These are phyloP conservation scores for Misgurnus anguillicaudatus DNA, from an alignment of 2,113 vertebrate species.

Conservation along the genomic window DNA sequence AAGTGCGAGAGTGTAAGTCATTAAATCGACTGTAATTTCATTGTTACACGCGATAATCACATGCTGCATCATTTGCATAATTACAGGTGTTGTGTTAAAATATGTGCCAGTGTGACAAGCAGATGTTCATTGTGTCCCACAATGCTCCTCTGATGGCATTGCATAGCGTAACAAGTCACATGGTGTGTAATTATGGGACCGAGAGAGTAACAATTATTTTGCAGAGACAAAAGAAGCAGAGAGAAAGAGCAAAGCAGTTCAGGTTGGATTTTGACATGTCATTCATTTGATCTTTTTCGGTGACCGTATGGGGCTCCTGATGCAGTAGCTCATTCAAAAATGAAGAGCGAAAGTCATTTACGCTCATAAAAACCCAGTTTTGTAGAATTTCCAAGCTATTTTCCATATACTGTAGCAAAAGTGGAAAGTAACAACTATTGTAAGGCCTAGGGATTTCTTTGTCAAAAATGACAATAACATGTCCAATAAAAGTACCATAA, in stretches of 20 bases:
- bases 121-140: constrained; percentile 31
- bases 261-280: constrained; percentile 4
- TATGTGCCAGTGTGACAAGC: constrained; percentile 13
- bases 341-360: too few species aligned
- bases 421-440: background rate
- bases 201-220: constrained; percentile 26
- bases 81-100: constrained; percentile 37
- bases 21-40: constrained; percentile 31
- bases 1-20: background rate
- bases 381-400: background rate
- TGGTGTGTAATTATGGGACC: background rate
- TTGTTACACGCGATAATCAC: constrained; percentile 14
- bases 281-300: too few species aligned
- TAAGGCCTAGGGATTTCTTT: too few species aligned
- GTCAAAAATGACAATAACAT: background rate
- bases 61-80: constrained; percentile 17
- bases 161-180: constrained; percentile 17
- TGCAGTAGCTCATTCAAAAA: too few species aligned
- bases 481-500: background rate
- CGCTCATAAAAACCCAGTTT: too few species aligned
- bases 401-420: background rate
- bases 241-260: background rate
- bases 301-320: too few species aligned
- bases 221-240: background rate
- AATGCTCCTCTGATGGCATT: constrained; percentile 17